Evolutionary conservation across 2,113 vertebrate species (phyloP).

Genomic region (Lamprologus sp.): DNA sequence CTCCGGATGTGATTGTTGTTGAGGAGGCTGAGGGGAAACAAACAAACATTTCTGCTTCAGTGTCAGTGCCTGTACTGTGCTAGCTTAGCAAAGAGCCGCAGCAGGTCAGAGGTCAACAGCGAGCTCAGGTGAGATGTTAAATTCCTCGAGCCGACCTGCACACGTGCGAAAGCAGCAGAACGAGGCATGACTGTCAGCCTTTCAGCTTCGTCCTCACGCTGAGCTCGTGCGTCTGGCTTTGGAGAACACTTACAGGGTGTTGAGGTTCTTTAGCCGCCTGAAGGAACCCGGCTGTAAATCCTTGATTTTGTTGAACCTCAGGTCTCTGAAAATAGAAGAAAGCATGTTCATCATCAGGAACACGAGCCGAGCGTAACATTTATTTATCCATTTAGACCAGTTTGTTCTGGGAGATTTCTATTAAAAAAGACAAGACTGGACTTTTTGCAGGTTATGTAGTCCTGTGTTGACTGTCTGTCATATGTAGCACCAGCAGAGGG

Average conservation of each 20-base stretch:
- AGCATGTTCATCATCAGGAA: neutral
- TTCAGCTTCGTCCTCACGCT: neutral
- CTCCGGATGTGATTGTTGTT: conserved; percentile 97
- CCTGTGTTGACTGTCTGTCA: neutral
- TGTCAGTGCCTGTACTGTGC: neutral
- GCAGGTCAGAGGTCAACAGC: conserved; percentile 15
- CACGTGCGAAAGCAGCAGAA: conserved; percentile 18
- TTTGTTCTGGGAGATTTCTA: neutral
- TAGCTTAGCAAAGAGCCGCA: neutral
- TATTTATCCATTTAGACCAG: neutral
- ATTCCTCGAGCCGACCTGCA: conserved; percentile 43
- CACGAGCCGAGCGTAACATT: rapidly evolving
- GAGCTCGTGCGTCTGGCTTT: neutral
- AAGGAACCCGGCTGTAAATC: conserved; percentile 91
- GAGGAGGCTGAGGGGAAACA: conserved; percentile 77
- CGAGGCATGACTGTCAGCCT: neutral
- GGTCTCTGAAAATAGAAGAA: conserved; percentile 76
- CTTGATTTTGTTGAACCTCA: conserved; percentile 97
- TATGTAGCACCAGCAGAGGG: neutral
- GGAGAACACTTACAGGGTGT: conserved; percentile 87
- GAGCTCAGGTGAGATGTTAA: conserved; percentile 38
- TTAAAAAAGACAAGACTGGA: neutral
- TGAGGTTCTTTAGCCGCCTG: conserved; percentile 85
- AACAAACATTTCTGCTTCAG: neutral
- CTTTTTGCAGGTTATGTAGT: neutral